phyloP scores from a whole-genome alignment of 2,888 invertebrate genomes.

The Hirtodrosophila cameraria region DNA sequence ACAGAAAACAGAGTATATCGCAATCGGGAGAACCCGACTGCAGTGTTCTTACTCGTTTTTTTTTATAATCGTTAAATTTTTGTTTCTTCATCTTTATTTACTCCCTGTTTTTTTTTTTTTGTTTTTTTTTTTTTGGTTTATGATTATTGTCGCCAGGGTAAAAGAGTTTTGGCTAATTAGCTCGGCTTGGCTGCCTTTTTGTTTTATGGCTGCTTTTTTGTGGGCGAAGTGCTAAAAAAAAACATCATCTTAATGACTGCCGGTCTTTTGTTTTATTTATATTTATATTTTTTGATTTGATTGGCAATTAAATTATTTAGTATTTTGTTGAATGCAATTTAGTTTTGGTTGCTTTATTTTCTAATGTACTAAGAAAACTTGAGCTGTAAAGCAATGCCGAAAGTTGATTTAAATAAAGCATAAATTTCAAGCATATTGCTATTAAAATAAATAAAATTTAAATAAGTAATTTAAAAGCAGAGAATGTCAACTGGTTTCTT shows the following conservation, averaged over 20 bases:
- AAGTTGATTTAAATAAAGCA: too few relatives aligned
- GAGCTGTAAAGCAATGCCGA: background rate
- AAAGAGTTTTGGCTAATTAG: slow-evolving; percentile 28
- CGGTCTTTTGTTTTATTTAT: background rate
- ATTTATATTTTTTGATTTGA: background rate
- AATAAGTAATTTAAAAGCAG: too few relatives aligned
- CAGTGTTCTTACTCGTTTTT: too few relatives aligned
- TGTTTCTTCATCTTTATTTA: slow-evolving; percentile 2
- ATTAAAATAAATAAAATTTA: too few relatives aligned
- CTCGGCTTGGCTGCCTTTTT: slow-evolving; percentile 12
- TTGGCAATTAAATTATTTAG: slow-evolving; percentile 22
- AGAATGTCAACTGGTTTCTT: too few relatives aligned
- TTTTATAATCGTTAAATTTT: slow-evolving; percentile 6
- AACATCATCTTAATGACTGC: slow-evolving; percentile 28
- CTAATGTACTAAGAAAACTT: too few relatives aligned
- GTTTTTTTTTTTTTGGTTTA: slow-evolving; percentile 11
- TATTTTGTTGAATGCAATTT: slow-evolving; percentile 1
- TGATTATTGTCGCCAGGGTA: slow-evolving; percentile 13
- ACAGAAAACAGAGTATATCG: too few relatives aligned
- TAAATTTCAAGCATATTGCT: too few relatives aligned
- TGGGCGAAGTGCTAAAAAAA: slow-evolving; percentile 34
- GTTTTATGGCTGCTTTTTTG: background rate
- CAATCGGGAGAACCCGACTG: too few relatives aligned
- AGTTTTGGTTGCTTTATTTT: background rate
- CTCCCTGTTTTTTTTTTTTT: slow-evolving; percentile 17